phyloP scores from a whole-genome alignment of 2,797 vertebrate species.

The Apogon hyalosoma region DNA sequence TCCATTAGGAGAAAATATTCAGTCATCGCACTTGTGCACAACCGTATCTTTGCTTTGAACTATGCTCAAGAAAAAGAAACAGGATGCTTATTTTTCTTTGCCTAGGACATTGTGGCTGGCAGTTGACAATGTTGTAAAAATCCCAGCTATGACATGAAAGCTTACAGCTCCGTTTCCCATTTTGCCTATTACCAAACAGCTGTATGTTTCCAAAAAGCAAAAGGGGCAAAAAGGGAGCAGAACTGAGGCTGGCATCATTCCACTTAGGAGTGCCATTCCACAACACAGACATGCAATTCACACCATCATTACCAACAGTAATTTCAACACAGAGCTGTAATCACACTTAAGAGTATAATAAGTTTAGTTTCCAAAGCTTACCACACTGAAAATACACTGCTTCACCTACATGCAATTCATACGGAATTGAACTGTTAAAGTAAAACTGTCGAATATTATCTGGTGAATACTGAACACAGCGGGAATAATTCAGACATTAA shows the following conservation, averaged over 20 bases:
- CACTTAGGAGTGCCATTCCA: conserved; percentile 2
- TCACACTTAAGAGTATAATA: not conserved
- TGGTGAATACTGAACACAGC: conserved; percentile 17
- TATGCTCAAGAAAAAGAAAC: conserved; percentile 5
- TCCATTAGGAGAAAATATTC: conserved; percentile 7
- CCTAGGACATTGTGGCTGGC: conserved; percentile 10
- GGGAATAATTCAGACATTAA: conserved; percentile 35
- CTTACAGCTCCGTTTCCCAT: conserved; percentile 25
- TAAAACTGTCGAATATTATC: conserved; percentile 38
- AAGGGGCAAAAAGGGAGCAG: conserved; percentile 24
- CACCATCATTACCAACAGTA: conserved; percentile 3
- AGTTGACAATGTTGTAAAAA: conserved; percentile 32
- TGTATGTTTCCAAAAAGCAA: conserved; percentile 31
- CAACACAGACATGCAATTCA: conserved; percentile 8
- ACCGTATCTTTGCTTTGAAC: conserved; percentile 35
- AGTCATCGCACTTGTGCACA: conserved; percentile 17
- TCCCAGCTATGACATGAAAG: not conserved
- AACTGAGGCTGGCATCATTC: conserved; percentile 34
- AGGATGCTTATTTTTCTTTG: conserved; percentile 18
- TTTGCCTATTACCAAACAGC: conserved; percentile 33
- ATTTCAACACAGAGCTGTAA: not conserved
- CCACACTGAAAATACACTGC: conserved; percentile 12
- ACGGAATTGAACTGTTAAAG: conserved; percentile 23
- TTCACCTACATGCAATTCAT: conserved; percentile 15
- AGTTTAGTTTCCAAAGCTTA: conserved; percentile 9